A percentile compares a stretch with the other conserved stretches of the same genome.
Evolutionary conservation across 2,113 vertebrate genomes (phyloP).

Genomic region (Xiphophorus maculatus): DNA sequence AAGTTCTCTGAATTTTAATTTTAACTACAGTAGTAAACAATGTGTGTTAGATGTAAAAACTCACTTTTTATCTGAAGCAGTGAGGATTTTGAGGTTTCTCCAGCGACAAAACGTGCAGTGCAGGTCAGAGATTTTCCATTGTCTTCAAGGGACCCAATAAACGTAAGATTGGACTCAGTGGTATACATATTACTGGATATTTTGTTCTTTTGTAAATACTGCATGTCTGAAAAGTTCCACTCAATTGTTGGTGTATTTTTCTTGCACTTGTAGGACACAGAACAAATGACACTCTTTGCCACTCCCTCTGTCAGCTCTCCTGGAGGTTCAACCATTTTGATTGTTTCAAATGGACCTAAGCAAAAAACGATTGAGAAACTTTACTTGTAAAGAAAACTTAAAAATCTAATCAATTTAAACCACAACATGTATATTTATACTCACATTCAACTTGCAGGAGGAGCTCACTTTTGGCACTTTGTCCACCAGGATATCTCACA

Average conservation of each 20-base stretch:
- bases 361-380: neutral
- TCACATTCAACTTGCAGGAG: constrained; percentile 65
- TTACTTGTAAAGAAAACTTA: neutral
- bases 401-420: neutral
- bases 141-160: constrained; percentile 57
- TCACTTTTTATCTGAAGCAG: constrained; percentile 57
- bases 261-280: constrained; percentile 58
- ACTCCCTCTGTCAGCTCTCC: constrained; percentile 51
- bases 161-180: constrained; percentile 58
- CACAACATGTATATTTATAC: constrained; percentile 4
- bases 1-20: no score
- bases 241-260: constrained; percentile 42
- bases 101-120: constrained; percentile 41
- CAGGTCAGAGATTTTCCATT: constrained; percentile 60
- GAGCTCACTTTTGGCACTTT: constrained; percentile 39
- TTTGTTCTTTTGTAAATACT: neutral
- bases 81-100: constrained; percentile 41
- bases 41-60: constrained; percentile 17
- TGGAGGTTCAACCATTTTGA: constrained; percentile 50
- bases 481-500: constrained; percentile 48
- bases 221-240: constrained; percentile 70
- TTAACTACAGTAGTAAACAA: neutral
- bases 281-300: constrained; percentile 60
- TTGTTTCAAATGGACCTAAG: constrained; percentile 60
- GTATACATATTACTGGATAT: neutral